phyloP scores from a whole-genome alignment of 2,888 invertebrate genomes.

The Corbicula japonica region DNA sequence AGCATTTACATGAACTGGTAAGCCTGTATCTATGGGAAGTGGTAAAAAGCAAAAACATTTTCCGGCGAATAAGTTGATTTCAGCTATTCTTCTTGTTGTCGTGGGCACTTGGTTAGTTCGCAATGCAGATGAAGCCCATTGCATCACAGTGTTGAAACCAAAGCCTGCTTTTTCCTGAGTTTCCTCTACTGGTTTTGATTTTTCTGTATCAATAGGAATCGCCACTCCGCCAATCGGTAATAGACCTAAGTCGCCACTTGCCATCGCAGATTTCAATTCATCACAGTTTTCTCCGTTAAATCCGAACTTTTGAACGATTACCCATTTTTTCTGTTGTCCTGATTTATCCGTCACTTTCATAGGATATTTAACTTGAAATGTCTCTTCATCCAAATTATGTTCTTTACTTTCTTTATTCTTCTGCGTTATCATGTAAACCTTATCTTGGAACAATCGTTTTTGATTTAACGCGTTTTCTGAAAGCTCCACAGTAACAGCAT shows the following conservation, averaged over 20 bases:
- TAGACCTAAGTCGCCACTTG: constrained; percentile 69
- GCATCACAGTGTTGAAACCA: too few relatives aligned
- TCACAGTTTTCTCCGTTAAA: too few relatives aligned
- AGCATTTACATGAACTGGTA: constrained; percentile 82
- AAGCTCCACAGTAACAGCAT: constrained; percentile 38
- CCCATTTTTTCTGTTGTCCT: constrained; percentile 59
- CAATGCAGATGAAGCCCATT: too few relatives aligned
- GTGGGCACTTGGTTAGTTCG: too few relatives aligned
- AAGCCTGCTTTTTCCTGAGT: too few relatives aligned
- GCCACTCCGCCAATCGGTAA: constrained; percentile 77
- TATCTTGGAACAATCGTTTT: constrained; percentile 31
- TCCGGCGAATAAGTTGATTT: too few relatives aligned
- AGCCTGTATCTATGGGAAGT: constrained; percentile 76
- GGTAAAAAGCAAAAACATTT: constrained; percentile 76
- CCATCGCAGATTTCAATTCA: too few relatives aligned
- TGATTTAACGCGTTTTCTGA: constrained; percentile 28
- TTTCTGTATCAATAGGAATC: too few relatives aligned
- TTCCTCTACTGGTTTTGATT: too few relatives aligned
- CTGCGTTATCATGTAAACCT: constrained; percentile 9
- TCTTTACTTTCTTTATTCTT: background rate
- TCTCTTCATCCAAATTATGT: background rate
- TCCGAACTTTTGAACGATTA: constrained; percentile 78
- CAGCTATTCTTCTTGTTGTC: too few relatives aligned
- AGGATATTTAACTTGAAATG: constrained; percentile 33
- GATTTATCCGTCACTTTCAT: constrained; percentile 30